Conservation (phyloP, 2,888 invertebrate species). For the Trichogramma evanescens region DNA sequence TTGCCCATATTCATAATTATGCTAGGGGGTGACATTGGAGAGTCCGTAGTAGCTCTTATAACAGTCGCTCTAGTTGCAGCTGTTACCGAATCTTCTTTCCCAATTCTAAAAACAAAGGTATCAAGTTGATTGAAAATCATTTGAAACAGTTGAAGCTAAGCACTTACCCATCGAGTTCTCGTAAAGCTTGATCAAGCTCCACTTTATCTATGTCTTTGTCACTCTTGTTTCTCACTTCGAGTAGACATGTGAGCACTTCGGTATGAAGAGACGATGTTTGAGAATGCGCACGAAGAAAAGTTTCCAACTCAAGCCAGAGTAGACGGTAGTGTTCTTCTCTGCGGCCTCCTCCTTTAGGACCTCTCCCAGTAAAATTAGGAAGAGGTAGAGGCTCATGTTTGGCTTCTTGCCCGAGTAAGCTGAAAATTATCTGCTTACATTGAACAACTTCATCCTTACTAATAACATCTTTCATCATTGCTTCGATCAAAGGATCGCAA, state of each 20-base stretch:
- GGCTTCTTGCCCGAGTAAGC: slow-evolving; percentile 72
- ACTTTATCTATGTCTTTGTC: slow-evolving; percentile 55
- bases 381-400: slow-evolving; percentile 75
- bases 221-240: slow-evolving; percentile 60
- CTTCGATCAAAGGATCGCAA: slow-evolving; percentile 70
- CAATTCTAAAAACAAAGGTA: slow-evolving; percentile 29
- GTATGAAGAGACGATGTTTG: slow-evolving; percentile 65
- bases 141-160: neutral
- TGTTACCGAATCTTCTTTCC: slow-evolving; percentile 35
- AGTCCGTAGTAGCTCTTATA: slow-evolving; percentile 74
- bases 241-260: slow-evolving; percentile 68
- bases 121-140: slow-evolving; percentile 2
- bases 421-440: slow-evolving; percentile 78
- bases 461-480: slow-evolving; percentile 75
- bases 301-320: slow-evolving; percentile 85
- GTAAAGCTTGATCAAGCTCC: slow-evolving; percentile 56
- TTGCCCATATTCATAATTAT: slow-evolving; percentile 36
- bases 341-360: slow-evolving; percentile 43
- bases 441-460: slow-evolving; percentile 80
- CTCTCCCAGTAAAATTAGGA: slow-evolving; percentile 59
- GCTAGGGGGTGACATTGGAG: slow-evolving; percentile 72
- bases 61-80: slow-evolving; percentile 51
- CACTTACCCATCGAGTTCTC: slow-evolving; percentile 53
- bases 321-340: slow-evolving; percentile 86
- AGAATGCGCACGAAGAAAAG: slow-evolving; percentile 64